Percentiles rank a stretch among this genome's conserved stretches.
Evolutionary conservation across 2,797 vertebrate genomes (phyloP).

Genomic region (Neopelma chrysocephalum): DNA sequence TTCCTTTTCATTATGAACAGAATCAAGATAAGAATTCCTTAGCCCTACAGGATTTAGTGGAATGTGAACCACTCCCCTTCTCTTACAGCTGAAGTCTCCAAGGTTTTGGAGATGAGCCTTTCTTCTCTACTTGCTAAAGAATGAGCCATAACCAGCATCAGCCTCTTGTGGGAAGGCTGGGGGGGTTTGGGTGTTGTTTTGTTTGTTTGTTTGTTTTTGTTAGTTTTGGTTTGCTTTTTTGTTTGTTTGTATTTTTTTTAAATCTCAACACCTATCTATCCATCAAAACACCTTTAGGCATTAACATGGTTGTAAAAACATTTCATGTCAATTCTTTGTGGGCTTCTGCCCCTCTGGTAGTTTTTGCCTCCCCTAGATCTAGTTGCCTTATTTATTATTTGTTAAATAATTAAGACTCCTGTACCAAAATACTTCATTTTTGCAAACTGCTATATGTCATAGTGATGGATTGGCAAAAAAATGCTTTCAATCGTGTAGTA

Average conservation of each 20-base stretch:
- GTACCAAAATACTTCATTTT: background rate
- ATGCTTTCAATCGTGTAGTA: constrained; percentile 27
- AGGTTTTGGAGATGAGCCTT: background rate
- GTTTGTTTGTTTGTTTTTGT: background rate
- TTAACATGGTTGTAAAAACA: background rate
- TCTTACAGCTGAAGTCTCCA: background rate
- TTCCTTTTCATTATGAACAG: background rate
- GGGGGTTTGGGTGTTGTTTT: background rate
- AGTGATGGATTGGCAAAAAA: constrained; percentile 43
- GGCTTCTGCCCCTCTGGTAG: background rate
- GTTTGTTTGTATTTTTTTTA: background rate
- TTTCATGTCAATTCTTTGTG: background rate
- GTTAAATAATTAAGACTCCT: constrained; percentile 36
- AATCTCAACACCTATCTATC: background rate
- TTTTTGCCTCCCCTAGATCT: background rate
- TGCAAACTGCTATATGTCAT: background rate
- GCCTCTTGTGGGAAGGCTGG: rapidly evolving
- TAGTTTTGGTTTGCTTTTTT: too few species aligned
- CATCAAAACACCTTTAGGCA: background rate
- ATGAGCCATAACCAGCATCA: background rate
- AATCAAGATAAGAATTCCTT: background rate
- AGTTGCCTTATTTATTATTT: constrained; percentile 25
- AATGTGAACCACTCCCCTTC: background rate
- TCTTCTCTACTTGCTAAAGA: background rate
- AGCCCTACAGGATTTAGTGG: background rate